Evolutionary conservation across 1,140 invertebrate genomes (phyloP).

Genomic region (Fopius arisanus): DNA sequence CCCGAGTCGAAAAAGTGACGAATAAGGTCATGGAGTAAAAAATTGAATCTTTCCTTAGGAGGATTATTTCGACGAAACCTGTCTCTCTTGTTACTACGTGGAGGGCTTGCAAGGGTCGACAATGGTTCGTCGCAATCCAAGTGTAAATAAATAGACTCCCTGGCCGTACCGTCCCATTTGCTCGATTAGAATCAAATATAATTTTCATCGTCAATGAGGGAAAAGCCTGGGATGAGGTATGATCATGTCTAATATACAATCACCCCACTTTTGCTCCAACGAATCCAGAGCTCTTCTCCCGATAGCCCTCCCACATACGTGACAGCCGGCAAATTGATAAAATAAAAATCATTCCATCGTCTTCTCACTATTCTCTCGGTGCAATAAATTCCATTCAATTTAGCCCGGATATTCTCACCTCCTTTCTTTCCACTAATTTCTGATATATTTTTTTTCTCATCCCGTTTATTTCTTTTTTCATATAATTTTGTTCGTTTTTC

Average conservation of each 20-base stretch:
- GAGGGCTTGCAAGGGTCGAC: not conserved
- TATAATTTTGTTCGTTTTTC: slow-evolving; percentile 3
- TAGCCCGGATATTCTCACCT: not conserved
- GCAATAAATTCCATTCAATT: not conserved
- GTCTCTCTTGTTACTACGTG: not conserved
- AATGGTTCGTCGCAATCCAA: slow-evolving; percentile 36
- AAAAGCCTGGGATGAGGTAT: not conserved
- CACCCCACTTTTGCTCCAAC: not conserved
- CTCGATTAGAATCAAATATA: slow-evolving; percentile 64
- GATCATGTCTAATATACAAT: not conserved
- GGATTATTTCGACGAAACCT: not conserved
- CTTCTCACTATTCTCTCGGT: not conserved
- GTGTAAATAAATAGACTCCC: slow-evolving; percentile 61
- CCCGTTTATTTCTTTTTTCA: slow-evolving; percentile 26
- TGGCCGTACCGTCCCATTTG: slow-evolving; percentile 53
- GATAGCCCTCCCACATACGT: not conserved
- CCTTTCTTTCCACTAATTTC: not conserved
- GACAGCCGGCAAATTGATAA: not conserved
- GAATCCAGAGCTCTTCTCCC: not conserved
- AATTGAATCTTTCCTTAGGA: not conserved
- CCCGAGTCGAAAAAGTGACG: no score
- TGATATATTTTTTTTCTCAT: not conserved
- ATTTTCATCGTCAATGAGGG: slow-evolving; percentile 48
- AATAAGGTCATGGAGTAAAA: not conserved
- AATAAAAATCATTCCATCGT: not conserved